phyloP scores from a whole-genome alignment of 2,113 vertebrate genomes.

The Oryzias javanicus region DNA sequence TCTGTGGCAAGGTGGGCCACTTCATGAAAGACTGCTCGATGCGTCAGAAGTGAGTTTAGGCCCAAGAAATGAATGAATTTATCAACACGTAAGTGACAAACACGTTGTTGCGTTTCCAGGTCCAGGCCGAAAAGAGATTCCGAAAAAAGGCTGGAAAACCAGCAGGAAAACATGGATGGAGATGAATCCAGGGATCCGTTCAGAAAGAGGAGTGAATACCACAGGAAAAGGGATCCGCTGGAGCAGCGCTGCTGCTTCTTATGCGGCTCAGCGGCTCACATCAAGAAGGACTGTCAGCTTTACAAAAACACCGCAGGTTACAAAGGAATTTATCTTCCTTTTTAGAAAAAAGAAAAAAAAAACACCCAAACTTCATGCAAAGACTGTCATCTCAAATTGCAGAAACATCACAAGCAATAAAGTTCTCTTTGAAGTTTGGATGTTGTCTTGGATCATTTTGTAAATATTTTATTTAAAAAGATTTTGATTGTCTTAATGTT shows the following conservation, averaged over 20 bases:
- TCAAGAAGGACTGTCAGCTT: slow-evolving; percentile 89
- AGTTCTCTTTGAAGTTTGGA: too few relatives aligned
- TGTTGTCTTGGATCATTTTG: too few relatives aligned
- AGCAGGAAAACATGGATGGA: slow-evolving; percentile 59
- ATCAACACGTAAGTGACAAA: background rate
- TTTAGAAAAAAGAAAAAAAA: too few relatives aligned
- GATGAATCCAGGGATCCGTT: slow-evolving; percentile 73
- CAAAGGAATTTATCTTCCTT: background rate
- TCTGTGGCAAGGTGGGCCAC: slow-evolving; percentile 96
- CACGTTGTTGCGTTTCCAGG: slow-evolving; percentile 54
- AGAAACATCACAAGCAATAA: too few relatives aligned
- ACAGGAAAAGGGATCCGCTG: slow-evolving; percentile 83
- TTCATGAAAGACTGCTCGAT: slow-evolving; percentile 95
- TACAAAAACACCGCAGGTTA: slow-evolving; percentile 84
- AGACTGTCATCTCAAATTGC: too few relatives aligned
- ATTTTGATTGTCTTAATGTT: too few relatives aligned
- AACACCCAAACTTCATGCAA: too few relatives aligned
- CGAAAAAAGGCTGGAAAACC: slow-evolving; percentile 73
- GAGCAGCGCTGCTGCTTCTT: slow-evolving; percentile 90
- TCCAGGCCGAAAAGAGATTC: slow-evolving; percentile 75
- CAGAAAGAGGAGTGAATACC: slow-evolving; percentile 78
- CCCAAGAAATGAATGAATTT: background rate
- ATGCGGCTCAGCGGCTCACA: slow-evolving; percentile 87
- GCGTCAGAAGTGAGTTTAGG: slow-evolving; percentile 83
- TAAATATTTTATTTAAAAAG: too few relatives aligned